phyloP scores from a whole-genome alignment of 2,797 vertebrate genomes.

The Dendrocincla fuliginosa region DNA sequence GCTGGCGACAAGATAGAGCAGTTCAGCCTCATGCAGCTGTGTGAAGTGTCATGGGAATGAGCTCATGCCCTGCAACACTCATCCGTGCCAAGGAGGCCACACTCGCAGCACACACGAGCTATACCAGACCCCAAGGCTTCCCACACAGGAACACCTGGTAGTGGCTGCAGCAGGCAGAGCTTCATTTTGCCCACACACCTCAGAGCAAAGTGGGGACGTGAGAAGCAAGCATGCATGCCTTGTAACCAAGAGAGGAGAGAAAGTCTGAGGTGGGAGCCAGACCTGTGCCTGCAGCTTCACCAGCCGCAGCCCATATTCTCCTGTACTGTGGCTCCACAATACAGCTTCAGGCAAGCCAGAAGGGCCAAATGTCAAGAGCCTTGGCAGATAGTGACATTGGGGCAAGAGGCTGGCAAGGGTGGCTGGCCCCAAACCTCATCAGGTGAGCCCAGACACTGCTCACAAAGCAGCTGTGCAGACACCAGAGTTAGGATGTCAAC shows the following conservation, averaged over 20 bases:
- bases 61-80: rapidly evolving
- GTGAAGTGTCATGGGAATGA: background rate
- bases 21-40: background rate
- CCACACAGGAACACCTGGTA: rapidly evolving
- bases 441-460: rapidly evolving
- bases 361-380: rapidly evolving
- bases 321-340: rapidly evolving
- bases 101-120: rapidly evolving
- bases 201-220: rapidly evolving
- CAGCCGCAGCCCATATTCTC: rapidly evolving
- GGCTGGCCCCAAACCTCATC: background rate
- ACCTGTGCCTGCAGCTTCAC: rapidly evolving
- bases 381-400: background rate
- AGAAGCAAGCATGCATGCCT: background rate
- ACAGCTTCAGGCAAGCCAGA: rapidly evolving
- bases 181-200: rapidly evolving
- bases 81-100: rapidly evolving
- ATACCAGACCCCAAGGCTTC: background rate
- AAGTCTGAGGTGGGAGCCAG: background rate
- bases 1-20: background rate
- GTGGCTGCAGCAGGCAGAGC: background rate
- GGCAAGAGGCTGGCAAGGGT: rapidly evolving
- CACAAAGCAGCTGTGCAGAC: background rate
- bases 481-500: background rate
- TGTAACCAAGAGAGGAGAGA: background rate